Evolutionary conservation across 2,888 invertebrate genomes (phyloP), one percentile per base, ranked within the genome.

Genomic region (Drymonia ruficornis): DNA sequence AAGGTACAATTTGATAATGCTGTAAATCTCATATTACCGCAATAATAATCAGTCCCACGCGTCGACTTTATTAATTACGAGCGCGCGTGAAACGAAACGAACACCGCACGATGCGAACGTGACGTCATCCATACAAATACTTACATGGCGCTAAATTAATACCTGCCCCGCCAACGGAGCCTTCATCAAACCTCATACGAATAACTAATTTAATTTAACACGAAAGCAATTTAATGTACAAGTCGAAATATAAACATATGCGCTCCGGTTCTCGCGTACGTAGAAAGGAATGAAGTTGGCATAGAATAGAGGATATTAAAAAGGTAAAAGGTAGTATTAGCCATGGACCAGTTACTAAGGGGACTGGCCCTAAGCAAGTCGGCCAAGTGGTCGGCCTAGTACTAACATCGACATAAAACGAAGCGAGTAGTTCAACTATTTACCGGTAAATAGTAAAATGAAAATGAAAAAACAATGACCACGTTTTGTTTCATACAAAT

Each of bases 201-300:
- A 85, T 84, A 83, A 79, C 74, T 83, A 86, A 88, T 88, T 87
- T 81, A 85, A 89, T 88, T 84, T 78, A 71, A 80, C 83, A 83
- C 80, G 82, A 87, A 86, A 89, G 87, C 87, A 82, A 86, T 87
- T 87, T 86, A 82, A 76, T 86, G 84, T 84, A 80, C 69, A 72
- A 75, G 76, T 80, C 23, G 78, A 84, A 84, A 84, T 81, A 83
- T 79, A 78, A 82, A 77, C 76, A 73, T 64, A 66, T 70, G 42
- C 8, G 38, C 31, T 7, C 7, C 23, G 7, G 23, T 23, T 2
- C 1, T 4, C 23, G 23, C 23, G 4, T 0, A 23, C 23, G 4
- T 0, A 0, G 23, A 23, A 23, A 23, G 6, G n/a, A n/a, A n/a
- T n/a, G n/a, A n/a, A 23, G 23, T 23, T 23, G 23, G 6, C 23